Base-by-base conservation (phyloP, 2,797 vertebrate species). In the Brotula barbata region DNA sequence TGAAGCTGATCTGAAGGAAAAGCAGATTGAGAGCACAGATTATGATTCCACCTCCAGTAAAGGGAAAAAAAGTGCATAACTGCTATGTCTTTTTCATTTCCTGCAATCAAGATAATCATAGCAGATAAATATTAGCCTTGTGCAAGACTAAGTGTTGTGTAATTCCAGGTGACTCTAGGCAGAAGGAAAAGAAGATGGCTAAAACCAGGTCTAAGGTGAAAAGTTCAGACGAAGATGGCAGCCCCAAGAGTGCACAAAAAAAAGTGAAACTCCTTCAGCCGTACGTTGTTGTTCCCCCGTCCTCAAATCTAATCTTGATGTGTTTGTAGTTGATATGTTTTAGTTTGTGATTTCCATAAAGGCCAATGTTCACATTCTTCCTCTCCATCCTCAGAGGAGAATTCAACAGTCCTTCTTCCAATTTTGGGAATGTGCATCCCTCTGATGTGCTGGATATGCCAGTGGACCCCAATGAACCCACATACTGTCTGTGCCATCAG, bases 391-490 rank as follows among this genome's bases (percentile, higher is more conserved):
- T 87, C 85, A 99, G 95, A 86, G 93, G 94, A 52, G 96, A 97
- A 75, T 97, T 96, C 62, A 94, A 93, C 75, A 91, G 91, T 85
- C 94, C 95, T 64, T 82, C 94, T 7, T 86, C 94, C 75, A 95
- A 94, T 84, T 96, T 99, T 76, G 94, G 96, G 50, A 95, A 95
- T 7, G 96, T 98, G 62, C 95, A 99, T 78, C 96, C 97, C 36
- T 98, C 97, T 0, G 97, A 99, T 88, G 97, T 99, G 33, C 82
- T 99, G 87, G 97, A 99, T 85, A 99, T 99, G 97, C 97, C 97
- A 0, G 97, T 99, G 85, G 97, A 99, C 74, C 97, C 97, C 78
- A 99, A 99, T 28, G 97, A 99, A 75, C 97, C 97, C 71, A 99
- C 97, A 28, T 99, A 99, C 88, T 99, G 97, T 89, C 92, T 99